Base-by-base conservation (phyloP, 2,797 vertebrate species). In the Dendrocincla tyrannina region DNA sequence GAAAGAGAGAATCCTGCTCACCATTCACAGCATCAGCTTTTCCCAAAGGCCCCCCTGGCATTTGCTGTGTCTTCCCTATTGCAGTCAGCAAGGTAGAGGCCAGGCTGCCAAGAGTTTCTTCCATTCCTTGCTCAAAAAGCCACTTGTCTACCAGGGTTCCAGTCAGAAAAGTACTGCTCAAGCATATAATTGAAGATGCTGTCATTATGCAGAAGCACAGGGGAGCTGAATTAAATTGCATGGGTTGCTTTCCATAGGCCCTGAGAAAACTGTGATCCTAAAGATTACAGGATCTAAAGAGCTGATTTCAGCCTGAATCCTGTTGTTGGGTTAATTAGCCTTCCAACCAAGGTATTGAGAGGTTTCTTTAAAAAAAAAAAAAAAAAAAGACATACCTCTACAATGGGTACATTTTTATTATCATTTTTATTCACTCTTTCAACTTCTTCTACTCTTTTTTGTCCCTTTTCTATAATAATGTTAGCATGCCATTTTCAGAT, bases 261-360 rank as follows among this genome's bases (percentile, higher is more conserved):
- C 13, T 60, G 58, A 92, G 55, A 84, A 89, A 95, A 82, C 24
- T 24, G 39, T 64, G 86, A 86, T 77, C 59, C 41, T 92, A 59
- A 76, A 41, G 74, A 70, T 70, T 77, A 27, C 49, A 37, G 28
- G 16, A 35, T 28, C 7, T 35, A 63, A 91, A 89, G 35, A 83
- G 28, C 25, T 74, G 56, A 83, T 93, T 94, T 87, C 70, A 96
- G 68, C 32, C 69, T 59, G 72, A 46, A 85, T 91, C 70, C 68
- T 91, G 68, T 64, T 76, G 78, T 80, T 80, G 75, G 37, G 33
- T 78, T 95, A 95, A 95, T 95, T 89, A 90, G 55, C 28, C 41
- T 60, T 89, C 42, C 67, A 90, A 58, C 13, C 37, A 89, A 91
- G 25, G 28, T 53, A 46, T 39, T 76, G 37, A 78, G 56, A 75